phyloP scores from a whole-genome alignment of 2,888 invertebrate genomes.

The Oscheius sp. region DNA sequence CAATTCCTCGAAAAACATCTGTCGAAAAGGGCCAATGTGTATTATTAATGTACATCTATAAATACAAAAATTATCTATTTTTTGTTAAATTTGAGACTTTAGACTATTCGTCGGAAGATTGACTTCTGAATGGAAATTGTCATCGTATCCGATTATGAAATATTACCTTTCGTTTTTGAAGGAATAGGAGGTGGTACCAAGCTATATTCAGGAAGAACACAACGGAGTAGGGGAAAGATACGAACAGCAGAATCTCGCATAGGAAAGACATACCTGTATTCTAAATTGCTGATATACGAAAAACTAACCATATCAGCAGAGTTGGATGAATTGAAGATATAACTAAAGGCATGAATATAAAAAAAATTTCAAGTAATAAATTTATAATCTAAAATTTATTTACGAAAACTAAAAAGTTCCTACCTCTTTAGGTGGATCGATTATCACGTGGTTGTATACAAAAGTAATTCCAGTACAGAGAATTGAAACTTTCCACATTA shows the following conservation, averaged over 20 bases:
- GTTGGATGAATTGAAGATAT: constrained; percentile 50
- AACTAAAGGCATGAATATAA: constrained; percentile 44
- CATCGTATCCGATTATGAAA: not conserved
- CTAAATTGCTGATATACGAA: too few species aligned
- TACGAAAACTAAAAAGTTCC: too few species aligned
- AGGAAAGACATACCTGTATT: constrained; percentile 50
- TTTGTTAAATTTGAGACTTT: too few species aligned
- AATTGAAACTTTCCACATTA: constrained; percentile 43
- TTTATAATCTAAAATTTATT: constrained; percentile 15
- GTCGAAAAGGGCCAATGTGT: constrained; percentile 23
- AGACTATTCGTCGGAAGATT: not conserved
- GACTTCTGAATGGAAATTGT: not conserved
- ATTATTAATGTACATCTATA: constrained; percentile 9
- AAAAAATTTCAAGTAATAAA: constrained; percentile 40
- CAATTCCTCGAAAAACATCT: constrained; percentile 40
- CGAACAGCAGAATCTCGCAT: constrained; percentile 50
- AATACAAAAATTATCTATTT: not conserved
- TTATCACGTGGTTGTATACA: constrained; percentile 41
- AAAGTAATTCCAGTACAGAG: constrained; percentile 47
- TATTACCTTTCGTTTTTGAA: constrained; percentile 11
- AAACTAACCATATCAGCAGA: constrained; percentile 48
- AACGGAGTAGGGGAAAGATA: constrained; percentile 42
- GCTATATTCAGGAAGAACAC: constrained; percentile 49
- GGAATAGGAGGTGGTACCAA: constrained; percentile 49
- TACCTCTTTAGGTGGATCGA: constrained; percentile 45